These are phyloP conservation scores for Lepidocyrtoides sp. DNA, from an alignment of 2,888 invertebrate genomes.

Conservation along the genomic window DNA sequence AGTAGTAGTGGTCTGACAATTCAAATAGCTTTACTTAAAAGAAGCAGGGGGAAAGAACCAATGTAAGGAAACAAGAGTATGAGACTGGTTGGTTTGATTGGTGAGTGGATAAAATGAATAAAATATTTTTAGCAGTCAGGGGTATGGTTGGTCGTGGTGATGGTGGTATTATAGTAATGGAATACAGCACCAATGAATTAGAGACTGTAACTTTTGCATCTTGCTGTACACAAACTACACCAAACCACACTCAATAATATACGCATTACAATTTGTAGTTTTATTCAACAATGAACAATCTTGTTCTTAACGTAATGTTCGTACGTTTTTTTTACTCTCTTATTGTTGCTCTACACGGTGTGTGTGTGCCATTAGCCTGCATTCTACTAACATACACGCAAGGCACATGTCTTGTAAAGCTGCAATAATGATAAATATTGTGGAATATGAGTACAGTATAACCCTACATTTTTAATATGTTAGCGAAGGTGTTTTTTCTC, in stretches of 20 bases:
- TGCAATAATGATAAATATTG: neutral
- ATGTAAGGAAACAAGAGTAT: neutral
- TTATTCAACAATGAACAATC: too few species aligned
- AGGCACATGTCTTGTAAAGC: neutral
- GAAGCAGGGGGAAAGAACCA: neutral
- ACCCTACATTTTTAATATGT: neutral
- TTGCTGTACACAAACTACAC: neutral
- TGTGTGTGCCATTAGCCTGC: conserved; percentile 29
- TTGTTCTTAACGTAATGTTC: too few species aligned
- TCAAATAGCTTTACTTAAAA: neutral
- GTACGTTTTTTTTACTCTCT: neutral
- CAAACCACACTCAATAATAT: too few species aligned
- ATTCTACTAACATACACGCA: neutral
- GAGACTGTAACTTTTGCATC: neutral
- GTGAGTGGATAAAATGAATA: neutral
- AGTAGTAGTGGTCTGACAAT: too few species aligned
- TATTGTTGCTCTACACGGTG: too few species aligned
- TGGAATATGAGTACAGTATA: too few species aligned
- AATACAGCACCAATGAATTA: neutral
- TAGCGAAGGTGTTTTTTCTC: neutral
- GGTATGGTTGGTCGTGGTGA: neutral
- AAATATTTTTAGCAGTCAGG: neutral
- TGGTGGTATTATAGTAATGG: too few species aligned
- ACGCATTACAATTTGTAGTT: too few species aligned
- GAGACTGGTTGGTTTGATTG: neutral